Evolutionary conservation across 2,113 vertebrate genomes (phyloP).

Genomic region (Odontophorus gujanensis): DNA sequence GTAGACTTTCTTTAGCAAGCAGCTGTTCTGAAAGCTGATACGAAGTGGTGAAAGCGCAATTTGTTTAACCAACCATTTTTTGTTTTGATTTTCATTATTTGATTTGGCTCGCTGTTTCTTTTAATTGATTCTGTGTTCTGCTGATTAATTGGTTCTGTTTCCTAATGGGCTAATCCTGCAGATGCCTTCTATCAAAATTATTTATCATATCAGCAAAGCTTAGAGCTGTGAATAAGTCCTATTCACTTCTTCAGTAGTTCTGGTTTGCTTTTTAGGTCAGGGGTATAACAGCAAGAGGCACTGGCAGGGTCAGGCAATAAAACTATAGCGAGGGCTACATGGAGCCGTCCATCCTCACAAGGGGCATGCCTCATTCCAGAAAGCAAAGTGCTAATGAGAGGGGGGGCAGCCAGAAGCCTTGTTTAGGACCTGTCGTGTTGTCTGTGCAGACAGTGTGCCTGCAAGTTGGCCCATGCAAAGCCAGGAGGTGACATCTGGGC

Average conservation of each 20-base stretch:
- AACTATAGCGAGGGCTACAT: not conserved
- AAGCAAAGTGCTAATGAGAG: not conserved
- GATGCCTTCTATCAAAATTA: not conserved
- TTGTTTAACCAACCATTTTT: slow-evolving; percentile 1
- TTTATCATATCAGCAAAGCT: not conserved
- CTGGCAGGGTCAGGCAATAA: not conserved
- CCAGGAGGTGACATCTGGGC: not conserved
- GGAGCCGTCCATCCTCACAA: rapidly evolving
- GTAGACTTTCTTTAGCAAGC: not conserved
- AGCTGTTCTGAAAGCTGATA: slow-evolving; percentile 1
- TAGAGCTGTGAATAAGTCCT: not conserved
- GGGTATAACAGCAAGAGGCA: not conserved
- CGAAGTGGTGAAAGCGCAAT: slow-evolving; percentile 16
- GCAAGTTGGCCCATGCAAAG: not conserved
- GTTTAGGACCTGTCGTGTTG: not conserved
- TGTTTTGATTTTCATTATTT: not conserved
- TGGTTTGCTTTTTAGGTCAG: not conserved
- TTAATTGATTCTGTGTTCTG: not conserved
- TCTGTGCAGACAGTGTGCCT: rapidly evolving
- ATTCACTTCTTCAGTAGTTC: not conserved
- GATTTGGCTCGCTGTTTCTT: not conserved
- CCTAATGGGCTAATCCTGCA: not conserved
- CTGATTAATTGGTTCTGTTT: not conserved
- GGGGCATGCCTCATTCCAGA: rapidly evolving
- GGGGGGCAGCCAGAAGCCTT: not conserved